A percentile compares a stretch with the other conserved stretches of the same genome.
phyloP scores from a whole-genome alignment of 1,140 invertebrate genomes.

The Oedothorax gibbosus region DNA sequence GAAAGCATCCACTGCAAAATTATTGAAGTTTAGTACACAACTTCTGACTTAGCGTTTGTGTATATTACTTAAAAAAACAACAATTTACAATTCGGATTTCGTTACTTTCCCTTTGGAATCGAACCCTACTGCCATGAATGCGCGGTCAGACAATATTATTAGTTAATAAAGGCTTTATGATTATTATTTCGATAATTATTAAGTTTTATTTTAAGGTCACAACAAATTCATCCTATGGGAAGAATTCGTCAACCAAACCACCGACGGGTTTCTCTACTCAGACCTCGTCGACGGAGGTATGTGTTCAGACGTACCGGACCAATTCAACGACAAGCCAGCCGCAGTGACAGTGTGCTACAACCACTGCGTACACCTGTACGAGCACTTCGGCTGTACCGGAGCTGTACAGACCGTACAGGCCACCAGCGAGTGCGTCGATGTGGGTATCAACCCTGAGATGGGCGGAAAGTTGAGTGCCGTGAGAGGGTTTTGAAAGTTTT shows the following conservation, averaged over 20 bases:
- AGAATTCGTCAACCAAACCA: conserved; percentile 11
- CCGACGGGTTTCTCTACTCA: conserved; percentile 14
- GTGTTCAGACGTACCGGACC: conserved; percentile 40
- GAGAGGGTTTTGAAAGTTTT: conserved; percentile 22
- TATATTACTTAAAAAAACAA: no score
- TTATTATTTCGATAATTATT: no score
- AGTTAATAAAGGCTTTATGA: no score
- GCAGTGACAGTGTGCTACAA: conserved; percentile 49
- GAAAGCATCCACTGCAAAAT: no score
- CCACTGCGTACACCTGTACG: conserved; percentile 50
- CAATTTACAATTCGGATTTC: no score
- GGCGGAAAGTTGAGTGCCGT: conserved; percentile 30
- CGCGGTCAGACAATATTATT: no score
- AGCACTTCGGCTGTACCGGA: conserved; percentile 36
- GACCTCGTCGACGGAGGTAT: conserved; percentile 46
- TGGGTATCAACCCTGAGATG: neutral
- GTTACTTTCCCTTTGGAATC: no score
- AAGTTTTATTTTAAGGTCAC: neutral
- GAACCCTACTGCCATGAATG: no score
- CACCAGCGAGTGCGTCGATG: conserved; percentile 22
- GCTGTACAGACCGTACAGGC: conserved; percentile 37
- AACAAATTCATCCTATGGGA: conserved; percentile 45
- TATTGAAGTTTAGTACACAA: no score
- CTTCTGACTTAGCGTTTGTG: no score
- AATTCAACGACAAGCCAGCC: conserved; percentile 48